phyloP scores from a whole-genome alignment of 2,888 invertebrate species.

The Cryptus armator region DNA sequence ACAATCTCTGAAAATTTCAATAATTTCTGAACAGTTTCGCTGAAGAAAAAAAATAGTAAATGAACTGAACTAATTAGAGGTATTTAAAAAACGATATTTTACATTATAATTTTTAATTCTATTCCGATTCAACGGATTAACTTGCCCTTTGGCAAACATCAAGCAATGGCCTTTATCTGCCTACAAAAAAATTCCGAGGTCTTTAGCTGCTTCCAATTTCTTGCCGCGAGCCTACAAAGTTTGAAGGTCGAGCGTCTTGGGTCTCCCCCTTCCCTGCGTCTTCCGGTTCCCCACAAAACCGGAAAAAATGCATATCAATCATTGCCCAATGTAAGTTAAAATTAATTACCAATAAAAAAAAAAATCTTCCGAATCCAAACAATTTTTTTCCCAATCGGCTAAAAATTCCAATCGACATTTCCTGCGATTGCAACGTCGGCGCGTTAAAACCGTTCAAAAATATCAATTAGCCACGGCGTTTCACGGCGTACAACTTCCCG shows the following conservation, averaged over 20 bases:
- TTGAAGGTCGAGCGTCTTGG: neutral
- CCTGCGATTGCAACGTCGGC: neutral
- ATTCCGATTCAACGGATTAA: neutral
- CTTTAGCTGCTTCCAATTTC: neutral
- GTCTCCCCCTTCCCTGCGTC: neutral
- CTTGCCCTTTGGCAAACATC: neutral
- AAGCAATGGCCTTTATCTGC: neutral
- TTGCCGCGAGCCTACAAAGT: neutral
- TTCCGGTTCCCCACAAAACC: neutral
- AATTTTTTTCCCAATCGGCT: neutral
- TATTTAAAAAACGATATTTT: too few species aligned
- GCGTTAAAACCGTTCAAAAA: neutral
- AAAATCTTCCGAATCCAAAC: neutral
- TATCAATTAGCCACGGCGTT: conserved; percentile 19
- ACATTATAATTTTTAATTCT: neutral
- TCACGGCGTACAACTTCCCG: conserved; percentile 15
- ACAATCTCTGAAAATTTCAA: too few species aligned
- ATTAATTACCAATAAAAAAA: neutral
- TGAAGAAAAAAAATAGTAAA: too few species aligned
- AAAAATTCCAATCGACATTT: neutral
- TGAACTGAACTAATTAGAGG: too few species aligned
- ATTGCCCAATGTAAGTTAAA: neutral
- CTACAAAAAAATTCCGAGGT: neutral
- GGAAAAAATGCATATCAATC: neutral
- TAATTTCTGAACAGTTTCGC: too few species aligned